These are phyloP conservation scores for Micromesistius poutassou DNA, from an alignment of 2,797 vertebrate species.

Conservation along the genomic window DNA sequence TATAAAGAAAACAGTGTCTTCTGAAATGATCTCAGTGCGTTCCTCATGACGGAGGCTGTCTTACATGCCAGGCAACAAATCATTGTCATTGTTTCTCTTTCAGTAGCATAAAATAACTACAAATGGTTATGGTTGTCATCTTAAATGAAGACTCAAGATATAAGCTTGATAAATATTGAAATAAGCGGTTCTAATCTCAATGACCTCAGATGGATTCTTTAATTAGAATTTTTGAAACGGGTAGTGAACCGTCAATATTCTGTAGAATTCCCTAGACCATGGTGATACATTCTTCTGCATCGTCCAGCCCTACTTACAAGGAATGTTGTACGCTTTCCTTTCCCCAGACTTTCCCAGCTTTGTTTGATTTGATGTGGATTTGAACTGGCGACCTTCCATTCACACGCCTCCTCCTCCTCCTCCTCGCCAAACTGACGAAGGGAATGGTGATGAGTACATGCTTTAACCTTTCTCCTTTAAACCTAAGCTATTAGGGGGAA, in stretches of 20 bases:
- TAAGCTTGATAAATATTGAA: too few relatives aligned
- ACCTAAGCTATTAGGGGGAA: not conserved
- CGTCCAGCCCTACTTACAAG: not conserved
- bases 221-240: not conserved
- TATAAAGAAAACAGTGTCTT: too few relatives aligned
- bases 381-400: conserved; percentile 6
- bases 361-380: conserved; percentile 12
- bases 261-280: not conserved
- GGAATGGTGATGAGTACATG: not conserved
- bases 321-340: not conserved
- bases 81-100: too few relatives aligned
- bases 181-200: too few relatives aligned
- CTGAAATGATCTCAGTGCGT: too few relatives aligned
- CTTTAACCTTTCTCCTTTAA: not conserved
- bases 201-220: not conserved
- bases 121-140: too few relatives aligned
- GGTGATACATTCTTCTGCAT: not conserved
- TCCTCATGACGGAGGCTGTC: too few relatives aligned
- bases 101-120: too few relatives aligned
- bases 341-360: conserved; percentile 8
- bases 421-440: not conserved
- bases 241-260: not conserved
- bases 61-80: too few relatives aligned
- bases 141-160: too few relatives aligned
- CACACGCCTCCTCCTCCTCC: not conserved